A percentile compares a stretch with the other conserved stretches of the same genome.
Evolutionary conservation across 2,113 vertebrate genomes (phyloP).

Genomic region (Lontra canadensis): DNA sequence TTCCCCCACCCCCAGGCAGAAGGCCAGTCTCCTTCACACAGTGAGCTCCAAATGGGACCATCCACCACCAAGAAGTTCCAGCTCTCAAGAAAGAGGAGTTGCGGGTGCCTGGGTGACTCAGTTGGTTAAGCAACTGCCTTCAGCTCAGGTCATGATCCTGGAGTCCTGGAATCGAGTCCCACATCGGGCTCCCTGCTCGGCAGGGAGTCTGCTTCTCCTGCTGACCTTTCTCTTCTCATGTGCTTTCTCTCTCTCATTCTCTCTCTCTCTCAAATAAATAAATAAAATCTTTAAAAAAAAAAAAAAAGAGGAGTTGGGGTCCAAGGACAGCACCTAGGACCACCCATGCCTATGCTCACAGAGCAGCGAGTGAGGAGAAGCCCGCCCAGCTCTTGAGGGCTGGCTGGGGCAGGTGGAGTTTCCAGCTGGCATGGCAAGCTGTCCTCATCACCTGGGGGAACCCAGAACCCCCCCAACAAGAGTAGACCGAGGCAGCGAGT

Average conservation of each 20-base stretch:
- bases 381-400: background rate
- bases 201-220: too few relatives aligned
- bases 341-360: background rate
- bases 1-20: background rate
- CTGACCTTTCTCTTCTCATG: too few relatives aligned
- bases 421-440: background rate
- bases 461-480: background rate
- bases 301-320: background rate
- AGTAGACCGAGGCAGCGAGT: background rate
- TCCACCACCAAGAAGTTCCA: background rate
- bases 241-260: too few relatives aligned
- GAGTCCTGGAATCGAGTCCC: too few relatives aligned
- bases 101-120: too few relatives aligned
- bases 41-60: background rate
- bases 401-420: too few relatives aligned
- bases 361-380: background rate
- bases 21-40: background rate
- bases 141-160: too few relatives aligned
- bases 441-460: background rate
- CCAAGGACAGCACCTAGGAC: background rate
- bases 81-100: background rate
- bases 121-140: too few relatives aligned
- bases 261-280: too few relatives aligned
- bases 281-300: too few relatives aligned
- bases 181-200: too few relatives aligned